These are phyloP conservation scores for Cyclophora punctaria DNA, from an alignment of 2,888 invertebrate genomes.

Conservation along the genomic window DNA sequence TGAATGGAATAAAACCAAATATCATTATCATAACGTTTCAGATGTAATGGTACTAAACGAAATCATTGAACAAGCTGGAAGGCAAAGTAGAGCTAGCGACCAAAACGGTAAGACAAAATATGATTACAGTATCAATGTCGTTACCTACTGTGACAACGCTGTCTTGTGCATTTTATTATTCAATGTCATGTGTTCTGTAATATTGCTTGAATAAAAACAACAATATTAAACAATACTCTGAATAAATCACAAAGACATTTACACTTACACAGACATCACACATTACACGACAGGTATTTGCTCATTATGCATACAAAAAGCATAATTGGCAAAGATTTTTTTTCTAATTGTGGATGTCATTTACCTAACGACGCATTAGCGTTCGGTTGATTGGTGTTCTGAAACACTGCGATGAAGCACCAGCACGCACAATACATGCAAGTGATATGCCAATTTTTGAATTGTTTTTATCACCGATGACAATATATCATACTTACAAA, in stretches of 20 bases:
- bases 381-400: slow-evolving; percentile 8
- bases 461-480: background rate
- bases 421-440: slow-evolving; percentile 19
- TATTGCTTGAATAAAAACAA: slow-evolving; percentile 14
- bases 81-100: slow-evolving; percentile 89
- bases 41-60: slow-evolving; percentile 98
- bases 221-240: slow-evolving; percentile 7
- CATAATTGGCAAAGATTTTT: slow-evolving; percentile 66
- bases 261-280: slow-evolving; percentile 35
- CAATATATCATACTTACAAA: no score
- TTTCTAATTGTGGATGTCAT: slow-evolving; percentile 62
- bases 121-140: slow-evolving; percentile 24
- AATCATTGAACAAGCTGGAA: slow-evolving; percentile 95
- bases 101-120: slow-evolving; percentile 83
- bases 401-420: slow-evolving; percentile 21
- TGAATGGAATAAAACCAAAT: no score
- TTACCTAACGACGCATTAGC: slow-evolving; percentile 37
- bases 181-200: slow-evolving; percentile 26
- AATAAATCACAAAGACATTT: slow-evolving; percentile 43
- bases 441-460: slow-evolving; percentile 5
- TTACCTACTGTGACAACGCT: slow-evolving; percentile 32
- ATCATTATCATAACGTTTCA: slow-evolving; percentile 51
- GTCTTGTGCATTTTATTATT: slow-evolving; percentile 35
- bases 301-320: slow-evolving; percentile 67
- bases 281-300: slow-evolving; percentile 55